phyloP scores from a whole-genome alignment of 2,888 invertebrate species.

The Luperina nickerlii region DNA sequence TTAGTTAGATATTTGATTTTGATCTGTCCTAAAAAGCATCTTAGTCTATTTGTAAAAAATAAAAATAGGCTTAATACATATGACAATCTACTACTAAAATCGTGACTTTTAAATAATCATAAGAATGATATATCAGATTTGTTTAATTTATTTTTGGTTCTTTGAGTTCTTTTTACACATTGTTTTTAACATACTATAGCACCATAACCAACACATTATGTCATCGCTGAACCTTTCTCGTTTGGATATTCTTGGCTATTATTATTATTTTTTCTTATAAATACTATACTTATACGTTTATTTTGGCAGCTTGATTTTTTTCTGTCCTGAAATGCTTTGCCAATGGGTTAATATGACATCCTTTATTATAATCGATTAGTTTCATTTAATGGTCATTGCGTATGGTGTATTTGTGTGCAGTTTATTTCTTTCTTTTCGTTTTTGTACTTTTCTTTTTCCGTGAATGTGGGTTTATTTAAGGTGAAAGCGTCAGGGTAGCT shows the following conservation, averaged over 20 bases:
- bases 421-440: neutral
- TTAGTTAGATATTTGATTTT: neutral
- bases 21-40: neutral
- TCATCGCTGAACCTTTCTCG: no score
- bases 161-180: no score
- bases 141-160: no score
- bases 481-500: no score
- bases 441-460: neutral
- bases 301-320: neutral
- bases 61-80: neutral
- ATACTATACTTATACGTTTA: neutral
- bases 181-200: no score
- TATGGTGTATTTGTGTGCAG: neutral
- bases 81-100: neutral
- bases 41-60: no score
- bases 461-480: neutral
- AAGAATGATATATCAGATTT: no score
- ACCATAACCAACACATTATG: no score
- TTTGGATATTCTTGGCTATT: no score
- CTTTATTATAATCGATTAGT: neutral
- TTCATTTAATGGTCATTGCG: neutral
- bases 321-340: neutral
- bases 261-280: no score
- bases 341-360: neutral
- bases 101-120: no score